phyloP scores from a whole-genome alignment of 2,113 vertebrate species.

The Clarias batrachus region DNA sequence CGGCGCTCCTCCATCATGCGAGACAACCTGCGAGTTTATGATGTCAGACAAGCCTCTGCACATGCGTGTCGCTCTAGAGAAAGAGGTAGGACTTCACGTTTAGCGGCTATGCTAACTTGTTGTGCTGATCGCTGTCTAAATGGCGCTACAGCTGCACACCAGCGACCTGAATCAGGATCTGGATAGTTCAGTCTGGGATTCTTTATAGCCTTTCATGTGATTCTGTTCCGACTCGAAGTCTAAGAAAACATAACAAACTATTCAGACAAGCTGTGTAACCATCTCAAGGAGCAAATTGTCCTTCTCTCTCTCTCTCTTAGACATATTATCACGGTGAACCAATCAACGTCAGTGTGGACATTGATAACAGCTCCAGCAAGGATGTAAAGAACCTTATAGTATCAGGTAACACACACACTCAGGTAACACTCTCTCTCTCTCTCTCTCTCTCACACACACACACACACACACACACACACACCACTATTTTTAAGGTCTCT shows the following conservation, averaged over 20 bases:
- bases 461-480: slow-evolving; percentile 26
- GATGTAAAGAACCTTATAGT: slow-evolving; percentile 84
- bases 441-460: neutral
- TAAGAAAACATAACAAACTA: neutral
- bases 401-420: slow-evolving; percentile 72
- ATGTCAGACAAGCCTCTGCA: slow-evolving; percentile 88
- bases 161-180: neutral
- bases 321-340: slow-evolving; percentile 87
- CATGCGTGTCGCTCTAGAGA: slow-evolving; percentile 79
- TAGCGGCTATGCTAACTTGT: neutral
- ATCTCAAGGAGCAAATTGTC: neutral
- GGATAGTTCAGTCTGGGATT: neutral
- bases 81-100: slow-evolving; percentile 77
- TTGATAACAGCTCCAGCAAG: slow-evolving; percentile 89
- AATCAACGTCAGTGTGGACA: slow-evolving; percentile 77
- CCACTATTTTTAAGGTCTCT: neutral
- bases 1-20: slow-evolving; percentile 70
- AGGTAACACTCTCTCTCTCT: neutral
- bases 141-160: neutral
- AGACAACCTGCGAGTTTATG: slow-evolving; percentile 89
- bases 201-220: neutral
- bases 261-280: neutral
- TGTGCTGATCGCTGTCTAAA: neutral
- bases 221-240: neutral
- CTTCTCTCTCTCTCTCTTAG: slow-evolving; percentile 62